A percentile compares a stretch with the other conserved stretches of the same genome.
Conservation (phyloP, 2,888 invertebrate species). For the Germaria angustata region DNA sequence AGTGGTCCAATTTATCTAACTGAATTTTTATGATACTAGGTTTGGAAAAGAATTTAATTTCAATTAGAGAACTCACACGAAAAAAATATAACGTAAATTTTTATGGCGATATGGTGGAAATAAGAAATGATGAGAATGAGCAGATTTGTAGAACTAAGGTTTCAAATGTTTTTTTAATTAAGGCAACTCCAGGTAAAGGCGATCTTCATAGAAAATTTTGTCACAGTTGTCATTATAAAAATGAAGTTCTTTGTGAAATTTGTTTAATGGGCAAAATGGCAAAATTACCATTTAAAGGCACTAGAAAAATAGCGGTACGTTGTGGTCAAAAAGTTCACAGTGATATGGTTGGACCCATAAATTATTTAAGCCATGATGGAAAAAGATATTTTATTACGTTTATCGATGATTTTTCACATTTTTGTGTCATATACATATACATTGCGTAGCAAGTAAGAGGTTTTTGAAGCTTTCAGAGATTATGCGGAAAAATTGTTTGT, state of each 20-base stretch:
- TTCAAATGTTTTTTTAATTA: slow-evolving; percentile 3
- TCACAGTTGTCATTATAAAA: background rate
- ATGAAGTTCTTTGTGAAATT: background rate
- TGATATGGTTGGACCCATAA: slow-evolving; percentile 1
- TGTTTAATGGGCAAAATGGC: slow-evolving; percentile 8
- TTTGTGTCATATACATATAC: no score
- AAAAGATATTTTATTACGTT: no score
- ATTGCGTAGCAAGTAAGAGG: no score
- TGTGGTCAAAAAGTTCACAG: slow-evolving; percentile 9
- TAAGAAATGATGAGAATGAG: background rate
- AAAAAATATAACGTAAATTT: slow-evolving; percentile 15
- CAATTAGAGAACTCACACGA: slow-evolving; percentile 7
- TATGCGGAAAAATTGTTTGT: slow-evolving; percentile 6
- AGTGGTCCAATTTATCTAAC: no score
- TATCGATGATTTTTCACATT: no score
- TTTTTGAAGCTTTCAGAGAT: slow-evolving; percentile 25
- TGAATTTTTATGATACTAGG: slow-evolving; percentile 13
- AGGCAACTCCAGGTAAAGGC: background rate
- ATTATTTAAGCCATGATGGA: no score
- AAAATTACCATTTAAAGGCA: slow-evolving; percentile 19
- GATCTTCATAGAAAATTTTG: background rate
- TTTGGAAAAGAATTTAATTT: slow-evolving; percentile 4
- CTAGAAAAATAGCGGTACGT: background rate
- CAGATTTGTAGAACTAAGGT: background rate
- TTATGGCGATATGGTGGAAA: background rate